phyloP scores from a whole-genome alignment of 2,888 invertebrate genomes.

The Drosophila nr. perissopoda region DNA sequence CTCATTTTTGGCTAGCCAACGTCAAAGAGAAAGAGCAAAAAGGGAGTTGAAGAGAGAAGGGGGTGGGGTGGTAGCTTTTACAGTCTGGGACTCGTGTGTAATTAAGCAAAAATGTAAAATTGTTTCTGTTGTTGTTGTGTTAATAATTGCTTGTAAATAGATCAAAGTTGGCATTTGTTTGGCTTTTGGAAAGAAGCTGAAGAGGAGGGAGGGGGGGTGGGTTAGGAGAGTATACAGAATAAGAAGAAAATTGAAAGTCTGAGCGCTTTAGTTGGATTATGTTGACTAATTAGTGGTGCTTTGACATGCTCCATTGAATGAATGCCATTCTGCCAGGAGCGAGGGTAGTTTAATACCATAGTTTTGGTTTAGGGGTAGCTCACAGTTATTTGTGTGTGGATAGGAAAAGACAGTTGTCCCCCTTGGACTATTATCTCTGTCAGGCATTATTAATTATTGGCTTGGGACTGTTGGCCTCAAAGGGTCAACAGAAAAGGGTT shows the following conservation, averaged over 20 bases:
- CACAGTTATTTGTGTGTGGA: conserved; percentile 4
- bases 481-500: neutral
- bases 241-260: conserved; percentile 6
- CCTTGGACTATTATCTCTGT: neutral
- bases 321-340: conserved; percentile 5
- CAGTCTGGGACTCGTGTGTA: conserved; percentile 61
- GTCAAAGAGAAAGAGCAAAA: conserved; percentile 40
- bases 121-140: conserved; percentile 59
- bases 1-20: conserved; percentile 64
- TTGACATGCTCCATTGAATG: conserved; percentile 58
- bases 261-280: conserved; percentile 56
- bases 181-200: neutral
- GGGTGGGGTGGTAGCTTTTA: neutral
- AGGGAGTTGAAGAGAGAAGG: neutral
- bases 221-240: conserved; percentile 3
- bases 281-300: conserved; percentile 71
- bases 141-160: conserved; percentile 78
- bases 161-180: conserved; percentile 76
- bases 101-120: conserved; percentile 76
- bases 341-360: neutral
- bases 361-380: neutral
- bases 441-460: conserved; percentile 7
- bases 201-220: neutral
- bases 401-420: neutral
- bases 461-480: neutral